Evolutionary conservation across 2,888 invertebrate species (phyloP), one percentile per base, ranked within the genome.

Genomic region (Ceramica pisi): DNA sequence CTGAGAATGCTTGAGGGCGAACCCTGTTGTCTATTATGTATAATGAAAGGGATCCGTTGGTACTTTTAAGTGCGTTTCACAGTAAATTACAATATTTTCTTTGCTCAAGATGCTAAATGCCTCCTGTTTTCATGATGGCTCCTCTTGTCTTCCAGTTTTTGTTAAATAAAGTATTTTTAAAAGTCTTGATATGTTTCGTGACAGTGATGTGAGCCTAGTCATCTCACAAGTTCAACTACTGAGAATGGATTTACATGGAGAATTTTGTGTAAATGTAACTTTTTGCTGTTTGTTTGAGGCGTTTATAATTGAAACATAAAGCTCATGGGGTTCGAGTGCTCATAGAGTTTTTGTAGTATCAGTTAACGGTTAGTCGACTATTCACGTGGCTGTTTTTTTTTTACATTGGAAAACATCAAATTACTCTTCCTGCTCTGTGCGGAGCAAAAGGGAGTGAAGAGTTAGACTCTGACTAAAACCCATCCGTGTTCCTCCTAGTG

Each of bases 31-130:
- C 12, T 31, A 56, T 61, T 67, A 67, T 64, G 41, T 12, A 57
- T 63, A 26, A 56, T 44, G 19, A 63, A 66, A 23, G 19, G 41
- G 51, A 50, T 62, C 4, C 9, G 12, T 0, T 53, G 21, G 16
- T 23, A 41, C 38, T 59, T 70, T 74, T 26, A 57, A 70, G 71
- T 65, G 55, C 38, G 31, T 78, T 57, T 66, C 23, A 61, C 21
- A 12, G n/a, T 72, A 26, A 61, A 50, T 72, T 72, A 60, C 23
- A 70, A 14, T 53, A 14, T 19, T n/a, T 50, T 46, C 7, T 26
- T 60, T 60, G 26, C 50, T 50, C 23, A 2, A 50, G 31, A 62
- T 60, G 51, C 46, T 68, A 38, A n/a, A n/a, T 16, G 26, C 26
- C n/a, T 57, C 35, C 26, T 50, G 48, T 56, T 19, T 4, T 19